A percentile compares a stretch with the other conserved stretches of the same genome.
These are phyloP conservation scores for Drosophila mojavensis DNA, from an alignment of 1,140 invertebrate species.

Conservation along the genomic window DNA sequence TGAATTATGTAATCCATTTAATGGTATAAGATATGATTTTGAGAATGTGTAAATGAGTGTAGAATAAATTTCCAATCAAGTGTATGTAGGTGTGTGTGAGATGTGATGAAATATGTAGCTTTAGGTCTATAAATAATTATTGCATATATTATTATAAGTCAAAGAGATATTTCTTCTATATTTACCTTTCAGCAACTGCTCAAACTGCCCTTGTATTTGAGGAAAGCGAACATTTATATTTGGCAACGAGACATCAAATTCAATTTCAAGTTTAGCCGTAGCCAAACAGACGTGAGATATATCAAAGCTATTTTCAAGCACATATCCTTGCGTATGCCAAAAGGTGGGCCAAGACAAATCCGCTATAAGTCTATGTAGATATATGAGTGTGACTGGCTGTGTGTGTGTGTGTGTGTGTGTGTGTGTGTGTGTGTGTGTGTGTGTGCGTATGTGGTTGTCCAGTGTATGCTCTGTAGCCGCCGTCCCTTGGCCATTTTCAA, in stretches of 20 bases:
- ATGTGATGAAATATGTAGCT: background rate
- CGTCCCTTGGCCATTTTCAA: slow-evolving; percentile 27
- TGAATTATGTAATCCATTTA: no score
- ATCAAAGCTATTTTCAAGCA: slow-evolving; percentile 29
- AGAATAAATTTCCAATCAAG: no score
- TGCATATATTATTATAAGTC: background rate
- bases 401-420: background rate
- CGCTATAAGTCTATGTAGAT: background rate
- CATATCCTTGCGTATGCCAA: slow-evolving; percentile 40
- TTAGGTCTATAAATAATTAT: background rate
- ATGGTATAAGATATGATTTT: no score
- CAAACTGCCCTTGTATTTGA: slow-evolving; percentile 20
- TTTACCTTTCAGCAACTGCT: background rate
- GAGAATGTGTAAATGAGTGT: no score
- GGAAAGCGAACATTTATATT: slow-evolving; percentile 26
- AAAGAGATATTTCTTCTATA: background rate
- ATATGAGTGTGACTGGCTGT: background rate
- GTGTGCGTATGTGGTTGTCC: background rate
- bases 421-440: background rate
- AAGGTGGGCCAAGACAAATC: slow-evolving; percentile 24
- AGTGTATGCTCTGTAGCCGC: slow-evolving; percentile 2
- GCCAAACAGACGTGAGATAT: slow-evolving; percentile 76
- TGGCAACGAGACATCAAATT: slow-evolving; percentile 56
- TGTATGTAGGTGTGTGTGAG: background rate
- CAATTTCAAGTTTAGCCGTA: slow-evolving; percentile 63